Evolutionary conservation across 2,797 vertebrate genomes (phyloP).

Genomic region (Neoniphon sammara): DNA sequence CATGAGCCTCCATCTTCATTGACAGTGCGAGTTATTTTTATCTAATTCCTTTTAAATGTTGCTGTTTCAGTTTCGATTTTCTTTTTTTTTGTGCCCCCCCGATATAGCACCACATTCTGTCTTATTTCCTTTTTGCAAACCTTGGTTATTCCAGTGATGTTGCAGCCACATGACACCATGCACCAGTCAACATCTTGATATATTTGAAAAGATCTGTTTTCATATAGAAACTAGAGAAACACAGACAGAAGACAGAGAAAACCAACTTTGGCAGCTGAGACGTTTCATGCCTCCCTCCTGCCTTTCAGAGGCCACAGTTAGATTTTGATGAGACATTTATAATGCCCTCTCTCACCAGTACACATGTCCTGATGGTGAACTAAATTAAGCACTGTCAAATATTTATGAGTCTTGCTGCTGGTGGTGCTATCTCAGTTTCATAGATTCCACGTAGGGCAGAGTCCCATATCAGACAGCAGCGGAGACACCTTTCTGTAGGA

Average conservation of each 20-base stretch:
- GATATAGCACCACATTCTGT: too few species aligned
- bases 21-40: too few species aligned
- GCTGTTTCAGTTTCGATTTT: too few species aligned
- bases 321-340: slow-evolving; percentile 29
- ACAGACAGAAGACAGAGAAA: slow-evolving; percentile 6
- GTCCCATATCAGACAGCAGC: slow-evolving; percentile 15
- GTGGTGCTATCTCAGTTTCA: slow-evolving; percentile 52
- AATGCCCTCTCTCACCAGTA: slow-evolving; percentile 7
- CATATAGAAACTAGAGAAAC: not conserved
- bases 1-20: too few species aligned
- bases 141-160: too few species aligned
- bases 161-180: too few species aligned
- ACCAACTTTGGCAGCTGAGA: not conserved
- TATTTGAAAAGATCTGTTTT: too few species aligned
- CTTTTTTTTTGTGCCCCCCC: too few species aligned
- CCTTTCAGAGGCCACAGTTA: slow-evolving; percentile 41
- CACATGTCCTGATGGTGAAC: slow-evolving; percentile 29
- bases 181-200: too few species aligned
- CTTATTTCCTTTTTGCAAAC: too few species aligned
- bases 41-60: too few species aligned
- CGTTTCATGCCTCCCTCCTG: not conserved
- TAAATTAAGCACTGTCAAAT: slow-evolving; percentile 71
- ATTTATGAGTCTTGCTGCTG: slow-evolving; percentile 68
- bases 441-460: slow-evolving; percentile 41
- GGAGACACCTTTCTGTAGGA: slow-evolving; percentile 22